Evolutionary conservation across 2,113 vertebrate species (phyloP).

Genomic region (Istiophorus platypterus): DNA sequence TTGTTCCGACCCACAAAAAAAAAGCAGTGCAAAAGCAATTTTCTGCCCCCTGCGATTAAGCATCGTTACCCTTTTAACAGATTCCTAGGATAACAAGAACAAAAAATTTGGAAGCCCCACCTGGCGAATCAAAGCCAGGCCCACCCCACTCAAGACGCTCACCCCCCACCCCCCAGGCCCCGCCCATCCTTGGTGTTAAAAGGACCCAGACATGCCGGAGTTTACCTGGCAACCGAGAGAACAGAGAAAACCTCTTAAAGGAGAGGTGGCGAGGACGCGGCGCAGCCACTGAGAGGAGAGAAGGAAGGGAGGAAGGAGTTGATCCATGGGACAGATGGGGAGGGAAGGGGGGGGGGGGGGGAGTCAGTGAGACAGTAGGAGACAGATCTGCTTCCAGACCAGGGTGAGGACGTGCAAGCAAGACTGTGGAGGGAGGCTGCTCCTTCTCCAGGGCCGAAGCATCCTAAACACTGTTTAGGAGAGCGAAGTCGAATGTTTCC

Average conservation of each 20-base stretch:
- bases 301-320: constrained; percentile 10
- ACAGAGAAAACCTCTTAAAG: constrained; percentile 87
- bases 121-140: background rate
- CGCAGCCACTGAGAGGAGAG: constrained; percentile 75
- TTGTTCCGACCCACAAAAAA: background rate
- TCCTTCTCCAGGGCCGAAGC: background rate
- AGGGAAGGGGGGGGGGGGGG: constrained; percentile 7
- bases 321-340: constrained; percentile 18
- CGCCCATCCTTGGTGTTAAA: constrained; percentile 68
- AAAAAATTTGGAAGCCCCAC: background rate
- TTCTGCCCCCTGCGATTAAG: background rate
- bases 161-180: background rate
- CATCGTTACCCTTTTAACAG: background rate
- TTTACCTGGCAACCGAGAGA: constrained; percentile 90
- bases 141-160: background rate
- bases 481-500: background rate
- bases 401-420: constrained; percentile 31
- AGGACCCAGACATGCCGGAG: constrained; percentile 81
- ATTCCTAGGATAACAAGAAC: background rate
- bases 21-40: background rate
- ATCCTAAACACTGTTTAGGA: background rate
- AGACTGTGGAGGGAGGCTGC: background rate
- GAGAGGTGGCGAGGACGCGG: constrained; percentile 82
- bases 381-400: constrained; percentile 34
- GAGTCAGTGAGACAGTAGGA: constrained; percentile 42